Evolutionary conservation across 2,113 vertebrate species (phyloP).

Genomic region (Rhabdomys dilectus): DNA sequence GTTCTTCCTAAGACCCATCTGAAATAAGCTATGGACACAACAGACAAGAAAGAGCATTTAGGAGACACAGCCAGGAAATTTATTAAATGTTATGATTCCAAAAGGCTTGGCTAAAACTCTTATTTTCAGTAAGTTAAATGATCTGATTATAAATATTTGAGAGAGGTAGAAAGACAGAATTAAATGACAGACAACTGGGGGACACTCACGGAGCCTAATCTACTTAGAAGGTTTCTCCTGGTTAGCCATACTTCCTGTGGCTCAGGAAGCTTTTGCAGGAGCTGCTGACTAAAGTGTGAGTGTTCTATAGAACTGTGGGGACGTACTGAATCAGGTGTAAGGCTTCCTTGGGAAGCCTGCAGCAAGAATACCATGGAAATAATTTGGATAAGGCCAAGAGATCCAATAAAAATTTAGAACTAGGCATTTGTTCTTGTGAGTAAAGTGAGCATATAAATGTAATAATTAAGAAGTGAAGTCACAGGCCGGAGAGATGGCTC

Average conservation of each 20-base stretch:
- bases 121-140: constrained; percentile 1
- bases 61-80: background rate
- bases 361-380: no score
- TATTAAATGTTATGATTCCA: background rate
- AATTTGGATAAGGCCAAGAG: background rate
- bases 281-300: background rate
- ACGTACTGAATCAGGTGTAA: background rate
- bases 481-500: background rate
- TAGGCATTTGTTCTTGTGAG: background rate
- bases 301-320: background rate
- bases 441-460: background rate
- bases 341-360: background rate
- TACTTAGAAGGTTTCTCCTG: background rate
- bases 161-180: background rate
- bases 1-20: background rate
- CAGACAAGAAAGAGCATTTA: background rate
- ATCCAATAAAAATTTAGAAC: background rate
- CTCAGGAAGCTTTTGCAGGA: background rate
- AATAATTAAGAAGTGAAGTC: background rate
- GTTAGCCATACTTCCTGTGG: background rate
- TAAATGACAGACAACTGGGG: background rate
- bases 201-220: background rate
- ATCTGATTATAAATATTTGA: background rate
- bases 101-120: background rate
- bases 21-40: background rate